These are phyloP conservation scores for Engraulis encrasicolus DNA, from an alignment of 2,113 vertebrate genomes.

Conservation along the genomic window DNA sequence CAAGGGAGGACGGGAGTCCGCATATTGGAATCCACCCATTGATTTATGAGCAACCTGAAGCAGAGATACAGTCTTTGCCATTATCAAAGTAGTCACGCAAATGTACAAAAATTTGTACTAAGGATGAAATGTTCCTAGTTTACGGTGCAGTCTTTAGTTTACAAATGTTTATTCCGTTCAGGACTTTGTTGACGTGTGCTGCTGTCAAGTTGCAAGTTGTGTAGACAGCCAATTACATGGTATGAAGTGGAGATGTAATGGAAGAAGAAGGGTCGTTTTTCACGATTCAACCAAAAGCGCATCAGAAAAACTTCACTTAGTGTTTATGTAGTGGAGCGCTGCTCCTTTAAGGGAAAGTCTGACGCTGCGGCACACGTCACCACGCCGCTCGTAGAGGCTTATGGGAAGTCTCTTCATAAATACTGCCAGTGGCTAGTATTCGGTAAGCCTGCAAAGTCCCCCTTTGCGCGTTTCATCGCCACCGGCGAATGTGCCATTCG, in stretches of 20 bases:
- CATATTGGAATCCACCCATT: too few relatives aligned
- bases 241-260: background rate
- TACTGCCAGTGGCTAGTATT: too few relatives aligned
- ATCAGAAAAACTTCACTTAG: conserved; percentile 17
- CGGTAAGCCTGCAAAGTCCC: too few relatives aligned
- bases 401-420: too few relatives aligned
- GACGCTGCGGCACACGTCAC: too few relatives aligned
- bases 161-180: background rate
- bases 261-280: background rate
- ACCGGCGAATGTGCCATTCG: too few relatives aligned
- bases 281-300: background rate
- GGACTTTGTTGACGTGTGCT: background rate
- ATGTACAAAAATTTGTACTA: conserved; percentile 10
- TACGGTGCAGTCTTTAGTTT: background rate
- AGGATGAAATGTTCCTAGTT: background rate
- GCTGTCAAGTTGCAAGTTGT: background rate
- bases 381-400: too few relatives aligned
- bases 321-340: too few relatives aligned
- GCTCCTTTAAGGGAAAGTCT: too few relatives aligned
- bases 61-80: background rate
- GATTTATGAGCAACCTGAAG: conserved; percentile 14
- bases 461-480: too few relatives aligned
- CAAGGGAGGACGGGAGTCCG: too few relatives aligned
- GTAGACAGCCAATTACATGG: conserved; percentile 5
- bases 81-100: too few relatives aligned